phyloP scores from a whole-genome alignment of 2,888 invertebrate species.

The Macrosiphum euphorbiae region DNA sequence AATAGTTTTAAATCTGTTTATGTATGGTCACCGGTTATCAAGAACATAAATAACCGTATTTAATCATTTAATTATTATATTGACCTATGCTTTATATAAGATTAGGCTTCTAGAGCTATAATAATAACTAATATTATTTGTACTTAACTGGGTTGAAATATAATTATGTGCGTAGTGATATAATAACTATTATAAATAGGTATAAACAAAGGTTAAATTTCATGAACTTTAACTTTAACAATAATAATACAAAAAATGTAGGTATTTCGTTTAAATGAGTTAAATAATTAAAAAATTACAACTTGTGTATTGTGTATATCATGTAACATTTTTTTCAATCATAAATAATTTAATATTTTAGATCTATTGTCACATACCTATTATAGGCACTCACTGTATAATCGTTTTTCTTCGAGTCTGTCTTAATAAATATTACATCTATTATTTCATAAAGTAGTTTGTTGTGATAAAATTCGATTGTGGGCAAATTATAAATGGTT shows the following conservation, averaged over 20 bases:
- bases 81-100: background rate
- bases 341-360: background rate
- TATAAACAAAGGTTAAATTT: background rate
- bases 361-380: background rate
- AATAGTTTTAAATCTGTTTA: background rate
- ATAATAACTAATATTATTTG: background rate
- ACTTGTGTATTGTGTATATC: background rate
- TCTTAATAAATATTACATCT: background rate
- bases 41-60: constrained; percentile 13
- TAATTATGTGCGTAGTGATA: background rate
- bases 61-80: constrained; percentile 14
- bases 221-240: background rate
- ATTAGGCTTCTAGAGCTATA: constrained; percentile 1
- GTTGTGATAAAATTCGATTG: background rate
- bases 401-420: background rate
- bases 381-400: background rate
- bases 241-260: background rate
- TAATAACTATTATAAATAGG: background rate
- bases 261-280: background rate
- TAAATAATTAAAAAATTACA: background rate
- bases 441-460: background rate
- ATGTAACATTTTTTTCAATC: background rate
- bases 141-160: constrained; percentile 4
- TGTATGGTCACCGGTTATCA: background rate
- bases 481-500: background rate